These are phyloP conservation scores for Salminus brasiliensis DNA, from an alignment of 2,113 vertebrate genomes.

Conservation along the genomic window DNA sequence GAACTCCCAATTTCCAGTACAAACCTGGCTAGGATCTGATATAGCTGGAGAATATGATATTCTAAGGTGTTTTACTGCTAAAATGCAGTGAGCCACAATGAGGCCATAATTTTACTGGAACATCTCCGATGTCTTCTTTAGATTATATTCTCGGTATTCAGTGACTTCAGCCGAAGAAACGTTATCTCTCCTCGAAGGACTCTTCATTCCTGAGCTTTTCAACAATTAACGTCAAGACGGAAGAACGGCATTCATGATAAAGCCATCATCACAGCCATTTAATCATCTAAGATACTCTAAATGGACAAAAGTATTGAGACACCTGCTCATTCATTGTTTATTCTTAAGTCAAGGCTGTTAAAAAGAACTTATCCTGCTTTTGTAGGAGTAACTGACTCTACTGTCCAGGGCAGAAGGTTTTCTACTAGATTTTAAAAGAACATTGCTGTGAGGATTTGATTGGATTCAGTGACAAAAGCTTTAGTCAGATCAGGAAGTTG, in stretches of 20 bases:
- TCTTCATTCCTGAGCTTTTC: not conserved
- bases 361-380: no score
- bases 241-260: not conserved
- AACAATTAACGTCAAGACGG: not conserved
- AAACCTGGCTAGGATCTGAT: no score
- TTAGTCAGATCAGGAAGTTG: no score
- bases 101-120: conserved; percentile 1
- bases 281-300: not conserved
- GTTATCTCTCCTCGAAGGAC: not conserved
- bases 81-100: not conserved
- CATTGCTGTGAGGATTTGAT: no score
- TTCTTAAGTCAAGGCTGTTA: no score
- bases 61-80: not conserved
- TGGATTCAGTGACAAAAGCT: no score
- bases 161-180: not conserved
- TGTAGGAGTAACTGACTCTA: no score
- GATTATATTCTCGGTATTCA: conserved; percentile 10
- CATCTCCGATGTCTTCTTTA: not conserved
- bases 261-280: not conserved
- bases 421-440: no score
- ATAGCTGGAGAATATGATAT: not conserved
- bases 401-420: no score
- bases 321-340: no score
- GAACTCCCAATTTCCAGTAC: no score
- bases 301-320: not conserved